Conservation (phyloP, 2,797 vertebrate species). For the Anisognathus igniventris region DNA sequence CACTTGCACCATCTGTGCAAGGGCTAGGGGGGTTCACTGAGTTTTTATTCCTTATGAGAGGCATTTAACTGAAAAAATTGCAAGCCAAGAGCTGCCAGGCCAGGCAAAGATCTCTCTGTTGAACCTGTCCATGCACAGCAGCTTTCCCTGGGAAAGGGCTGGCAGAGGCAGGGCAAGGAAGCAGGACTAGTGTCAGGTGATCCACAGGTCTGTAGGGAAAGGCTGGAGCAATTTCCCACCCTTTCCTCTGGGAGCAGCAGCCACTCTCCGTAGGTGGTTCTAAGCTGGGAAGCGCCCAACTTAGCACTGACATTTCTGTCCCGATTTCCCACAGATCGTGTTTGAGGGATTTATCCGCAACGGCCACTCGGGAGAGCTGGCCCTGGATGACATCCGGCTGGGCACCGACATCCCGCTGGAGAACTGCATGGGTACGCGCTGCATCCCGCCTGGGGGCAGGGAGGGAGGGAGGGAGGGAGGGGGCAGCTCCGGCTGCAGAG, state of each 20-base stretch:
- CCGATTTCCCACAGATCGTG: constrained; percentile 81
- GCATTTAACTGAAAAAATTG: constrained; percentile 17
- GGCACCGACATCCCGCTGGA: constrained; percentile 87
- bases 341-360: constrained; percentile 91
- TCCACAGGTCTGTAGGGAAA: not conserved
- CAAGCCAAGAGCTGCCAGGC: not conserved
- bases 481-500: not conserved
- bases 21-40: not conserved
- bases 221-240: not conserved
- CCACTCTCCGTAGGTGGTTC: not conserved
- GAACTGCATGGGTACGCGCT: constrained; percentile 89
- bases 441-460: accelerated
- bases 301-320: constrained; percentile 1
- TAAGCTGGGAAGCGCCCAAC: not conserved
- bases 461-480: too few species aligned
- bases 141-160: not conserved
- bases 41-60: not conserved
- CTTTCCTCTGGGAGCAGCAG: not conserved
- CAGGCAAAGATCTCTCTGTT: not conserved
- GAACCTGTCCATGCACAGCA: not conserved
- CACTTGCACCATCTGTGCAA: not conserved
- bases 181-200: not conserved
- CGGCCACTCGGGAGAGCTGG: constrained; percentile 85
- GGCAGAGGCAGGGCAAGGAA: not conserved
- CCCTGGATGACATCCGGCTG: constrained; percentile 93